Base-by-base conservation (phyloP, 1,140 invertebrate genomes). In the Augochlora pura region DNA sequence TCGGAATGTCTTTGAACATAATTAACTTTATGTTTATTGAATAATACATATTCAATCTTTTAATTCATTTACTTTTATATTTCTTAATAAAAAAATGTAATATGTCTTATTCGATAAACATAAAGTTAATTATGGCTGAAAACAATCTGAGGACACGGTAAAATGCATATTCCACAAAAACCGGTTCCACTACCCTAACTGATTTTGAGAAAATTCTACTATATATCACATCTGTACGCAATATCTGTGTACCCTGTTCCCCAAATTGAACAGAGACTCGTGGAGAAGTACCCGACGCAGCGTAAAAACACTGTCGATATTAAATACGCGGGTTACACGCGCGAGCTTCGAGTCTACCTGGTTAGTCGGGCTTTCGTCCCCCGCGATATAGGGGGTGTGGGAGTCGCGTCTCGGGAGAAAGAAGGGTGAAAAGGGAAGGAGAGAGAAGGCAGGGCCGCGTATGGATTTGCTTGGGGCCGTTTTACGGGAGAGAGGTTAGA, bases 401-500 rank as follows among this genome's bases (percentile, higher is more conserved):
- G 77, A 62, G 64, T 60, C 69, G 57, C 60, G 76, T 78, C 76
- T 77, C 67, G 74, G 52, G 39, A 79, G 64, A 81, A 78, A 72
- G 70, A 75, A 86, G 75, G 57, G 64, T 46, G 16, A 62, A 52
- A 57, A 49, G 38, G 57, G 59, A 59, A 27, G 59, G n/a, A 54
- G 62, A 76, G 67, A 69, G 68, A 69, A 72, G 62, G 69, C 69
- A 79, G 52, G 63, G 52, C 70, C 59, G 84, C 82, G 86, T 87
- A 87, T 87, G 86, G 85, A 87, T 87, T 87, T 83, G 82, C 85
- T 83, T 62, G 70, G 59, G 59, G 75, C 76, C 77, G 80, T 86
- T 86, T 82, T 71, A 80, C 76, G 83, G 79, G 74, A 74, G 74
- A 74, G 81, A 86, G 83, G 85, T 84, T 84, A 77, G 84, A 73